A percentile compares a stretch with the other conserved stretches of the same genome.
phyloP scores from a whole-genome alignment of 2,797 vertebrate species.

The Gallinago solitaria region DNA sequence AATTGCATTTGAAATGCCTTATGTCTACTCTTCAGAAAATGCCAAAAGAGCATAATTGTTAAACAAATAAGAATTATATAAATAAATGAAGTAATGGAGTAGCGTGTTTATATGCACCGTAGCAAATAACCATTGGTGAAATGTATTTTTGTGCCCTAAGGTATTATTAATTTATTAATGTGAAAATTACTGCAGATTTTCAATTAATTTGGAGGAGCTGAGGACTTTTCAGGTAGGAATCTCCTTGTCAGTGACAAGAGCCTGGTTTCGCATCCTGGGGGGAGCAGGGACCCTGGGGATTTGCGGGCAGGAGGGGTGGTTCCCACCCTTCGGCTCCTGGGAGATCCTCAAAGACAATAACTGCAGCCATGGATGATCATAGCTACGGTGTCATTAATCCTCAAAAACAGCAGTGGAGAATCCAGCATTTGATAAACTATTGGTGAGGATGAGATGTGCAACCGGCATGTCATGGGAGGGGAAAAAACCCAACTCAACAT shows the following conservation, averaged over 20 bases:
- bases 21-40: background rate
- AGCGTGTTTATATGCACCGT: background rate
- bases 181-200: background rate
- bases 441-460: background rate
- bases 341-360: background rate
- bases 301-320: background rate
- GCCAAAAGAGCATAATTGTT: background rate
- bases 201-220: background rate
- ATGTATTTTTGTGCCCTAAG: background rate
- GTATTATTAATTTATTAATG: background rate
- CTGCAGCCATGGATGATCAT: fast-evolving
- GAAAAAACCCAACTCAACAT: too few relatives aligned
- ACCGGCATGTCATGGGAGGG: too few relatives aligned
- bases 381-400: background rate
- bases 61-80: background rate
- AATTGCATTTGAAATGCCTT: background rate
- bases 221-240: background rate
- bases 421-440: background rate
- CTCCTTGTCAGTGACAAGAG: background rate
- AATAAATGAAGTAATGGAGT: background rate
- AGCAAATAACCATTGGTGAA: background rate
- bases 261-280: background rate
- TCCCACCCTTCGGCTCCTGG: fast-evolving
- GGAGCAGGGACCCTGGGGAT: background rate
- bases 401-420: background rate